Conservation (phyloP, 2,113 vertebrate species). For the Pedetes capensis region DNA sequence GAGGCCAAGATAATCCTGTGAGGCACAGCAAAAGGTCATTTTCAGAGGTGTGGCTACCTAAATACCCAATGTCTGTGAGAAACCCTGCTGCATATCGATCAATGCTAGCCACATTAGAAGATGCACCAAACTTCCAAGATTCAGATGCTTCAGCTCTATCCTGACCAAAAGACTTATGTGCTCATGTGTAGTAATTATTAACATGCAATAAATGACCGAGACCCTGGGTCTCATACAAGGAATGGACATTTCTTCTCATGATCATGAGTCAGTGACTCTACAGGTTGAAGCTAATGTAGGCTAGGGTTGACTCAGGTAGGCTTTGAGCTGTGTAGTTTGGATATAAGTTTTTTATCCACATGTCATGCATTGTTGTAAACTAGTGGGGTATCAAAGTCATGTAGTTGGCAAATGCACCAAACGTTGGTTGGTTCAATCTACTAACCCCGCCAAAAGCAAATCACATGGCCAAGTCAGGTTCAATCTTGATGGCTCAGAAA, state of each 20-base stretch:
- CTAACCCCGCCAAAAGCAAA: not conserved
- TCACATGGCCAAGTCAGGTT: not conserved
- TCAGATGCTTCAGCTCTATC: not conserved
- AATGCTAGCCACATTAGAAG: not conserved
- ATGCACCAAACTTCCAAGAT: not conserved
- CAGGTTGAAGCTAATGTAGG: not conserved
- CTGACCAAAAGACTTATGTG: not conserved
- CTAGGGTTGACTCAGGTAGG: not conserved
- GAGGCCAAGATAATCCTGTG: not conserved
- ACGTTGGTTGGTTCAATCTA: not conserved
- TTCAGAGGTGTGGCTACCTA: not conserved
- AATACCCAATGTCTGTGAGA: not conserved
- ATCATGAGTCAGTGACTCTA: not conserved
- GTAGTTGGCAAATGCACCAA: not conserved
- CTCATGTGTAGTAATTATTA: not conserved
- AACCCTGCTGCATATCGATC: not conserved
- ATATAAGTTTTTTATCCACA: not conserved
- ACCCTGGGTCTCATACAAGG: not conserved
- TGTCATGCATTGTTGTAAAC: not conserved
- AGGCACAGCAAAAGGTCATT: not conserved
- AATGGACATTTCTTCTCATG: not conserved
- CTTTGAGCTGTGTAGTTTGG: not conserved
- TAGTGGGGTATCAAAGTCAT: not conserved
- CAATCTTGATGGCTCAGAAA: not conserved
- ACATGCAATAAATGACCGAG: not conserved